Base-by-base conservation (phyloP, 2,113 vertebrate species). In the Vireo altiloquus region DNA sequence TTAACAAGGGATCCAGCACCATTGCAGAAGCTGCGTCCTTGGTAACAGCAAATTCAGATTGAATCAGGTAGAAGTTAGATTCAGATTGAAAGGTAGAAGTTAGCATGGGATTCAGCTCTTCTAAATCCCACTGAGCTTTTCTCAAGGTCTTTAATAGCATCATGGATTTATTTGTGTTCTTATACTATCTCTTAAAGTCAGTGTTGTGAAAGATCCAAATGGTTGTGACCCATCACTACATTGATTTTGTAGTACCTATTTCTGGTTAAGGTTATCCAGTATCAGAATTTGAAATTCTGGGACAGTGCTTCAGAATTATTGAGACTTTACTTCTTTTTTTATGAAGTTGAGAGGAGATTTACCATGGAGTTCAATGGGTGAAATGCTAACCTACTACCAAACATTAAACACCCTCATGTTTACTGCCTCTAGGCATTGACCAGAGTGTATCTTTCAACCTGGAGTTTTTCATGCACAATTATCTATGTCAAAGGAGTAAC, bases 21-120 rank as follows among this genome's bases (percentile, higher is more conserved):
- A 3, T 0, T 72, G 59, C 0, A 0, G 46, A 77, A 83, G 30
- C 63, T 81, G 59, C 10, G 2, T 52, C 57, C 40, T 69, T 61
- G 59, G 64, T 40, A 61, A 64, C 6, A 2, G 35, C 37, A 87
- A 78, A 80, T 89, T 56, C 50, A 49, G 65, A 59, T 42, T 71
- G 52, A 59, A 15, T 75, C 2, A 17, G 78, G n/a, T n/a, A n/a
- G n/a, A n/a, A n/a, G n/a, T n/a, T n/a, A n/a, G n/a, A n/a, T n/a
- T n/a, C n/a, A n/a, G n/a, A n/a, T n/a, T n/a, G n/a, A n/a, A n/a
- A 66, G 28, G 42, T 5, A 21, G 46, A 87, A 6, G 35, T 56
- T 92, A 82, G 47, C 61, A 30, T 27, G 69, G 42, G 22, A 60
- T 92, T 64, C 59, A 25, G 28, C 28, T 57, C 37, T 35, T 22